Base-by-base conservation (phyloP, 2,888 invertebrate genomes). In the Chrysodeixis includens region DNA sequence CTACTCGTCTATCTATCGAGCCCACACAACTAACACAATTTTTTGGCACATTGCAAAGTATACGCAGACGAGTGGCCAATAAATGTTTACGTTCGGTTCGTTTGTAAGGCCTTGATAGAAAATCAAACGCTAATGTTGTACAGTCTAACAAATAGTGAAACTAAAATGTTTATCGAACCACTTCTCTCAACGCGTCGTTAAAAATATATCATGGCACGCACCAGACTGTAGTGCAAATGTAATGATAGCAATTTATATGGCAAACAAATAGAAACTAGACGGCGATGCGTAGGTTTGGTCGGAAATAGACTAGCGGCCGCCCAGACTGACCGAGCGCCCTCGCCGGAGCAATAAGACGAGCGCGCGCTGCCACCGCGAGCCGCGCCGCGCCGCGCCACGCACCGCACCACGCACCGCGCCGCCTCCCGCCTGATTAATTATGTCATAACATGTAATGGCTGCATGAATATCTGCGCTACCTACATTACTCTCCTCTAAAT, bases 191-290 rank as follows among this genome's bases (percentile, higher is more conserved):
- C 73, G 74, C 72, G 63, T 80, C 78, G 79, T 84, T 82, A 83
- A 82, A 85, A 81, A 82, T 85, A 77, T 81, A 80, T 76, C 63
- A 73, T 79, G 81, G 78, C 79, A 78, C 82, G 77, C 82, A 81
- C 80, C 84, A 88, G 88, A 89, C 88, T 78, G 81, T 80, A 79
- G 79, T 84, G 83, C 79, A 77, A 85, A 84, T 83, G 81, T 84
- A 89, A 88, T 86, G 85, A 83, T 82, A 86, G 83, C 82, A 86
- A 90, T 90, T 87, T 89, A 88, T 90, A 84, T 81, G 74, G 83
- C 83, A 84, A 88, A 90, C 87, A 91, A 92, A 91, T 89, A 91
- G 86, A 88, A 83, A 84, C 85, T 87, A 90, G 89, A 89, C 90
- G 79, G 75, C 74, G 77, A 85, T 87, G 91, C 90, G 92, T 92